Evolutionary conservation across 2,888 invertebrate species (phyloP).

Genomic region (Phortica magna): DNA sequence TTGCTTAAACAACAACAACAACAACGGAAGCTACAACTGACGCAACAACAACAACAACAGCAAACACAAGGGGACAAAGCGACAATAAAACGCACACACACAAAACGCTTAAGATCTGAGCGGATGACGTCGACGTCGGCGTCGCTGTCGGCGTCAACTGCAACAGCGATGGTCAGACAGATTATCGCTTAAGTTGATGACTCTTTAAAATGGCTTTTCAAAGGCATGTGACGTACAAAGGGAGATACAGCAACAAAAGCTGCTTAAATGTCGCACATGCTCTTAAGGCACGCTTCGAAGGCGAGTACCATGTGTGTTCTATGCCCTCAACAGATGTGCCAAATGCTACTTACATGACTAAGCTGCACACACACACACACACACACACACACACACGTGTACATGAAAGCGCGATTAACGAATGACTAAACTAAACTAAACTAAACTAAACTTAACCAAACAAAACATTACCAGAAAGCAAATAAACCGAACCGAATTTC

Average conservation of each 20-base stretch:
- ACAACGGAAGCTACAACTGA: background rate
- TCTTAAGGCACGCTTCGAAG: too few species aligned
- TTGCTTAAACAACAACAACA: background rate
- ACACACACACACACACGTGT: too few species aligned
- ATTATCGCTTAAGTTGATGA: background rate
- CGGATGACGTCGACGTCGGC: background rate
- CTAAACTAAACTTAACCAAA: too few species aligned
- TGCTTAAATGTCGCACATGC: too few species aligned
- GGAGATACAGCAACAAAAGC: too few species aligned
- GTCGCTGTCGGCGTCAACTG: background rate
- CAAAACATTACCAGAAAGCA: too few species aligned
- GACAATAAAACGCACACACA: background rate
- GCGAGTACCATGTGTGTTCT: too few species aligned
- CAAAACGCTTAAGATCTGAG: background rate
- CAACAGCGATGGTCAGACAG: background rate
- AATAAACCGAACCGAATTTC: background rate
- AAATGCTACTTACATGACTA: too few species aligned
- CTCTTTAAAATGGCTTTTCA: constrained; percentile 5
- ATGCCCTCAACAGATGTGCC: too few species aligned
- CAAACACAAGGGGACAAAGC: background rate
- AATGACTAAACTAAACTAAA: constrained; percentile 4
- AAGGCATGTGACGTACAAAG: background rate
- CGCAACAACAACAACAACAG: background rate
- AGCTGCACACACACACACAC: too few species aligned
- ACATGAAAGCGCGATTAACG: background rate